Percentiles rank a stretch among this genome's conserved stretches.
phyloP scores from a whole-genome alignment of 2,797 vertebrate genomes.

The Erithacus rubecula region DNA sequence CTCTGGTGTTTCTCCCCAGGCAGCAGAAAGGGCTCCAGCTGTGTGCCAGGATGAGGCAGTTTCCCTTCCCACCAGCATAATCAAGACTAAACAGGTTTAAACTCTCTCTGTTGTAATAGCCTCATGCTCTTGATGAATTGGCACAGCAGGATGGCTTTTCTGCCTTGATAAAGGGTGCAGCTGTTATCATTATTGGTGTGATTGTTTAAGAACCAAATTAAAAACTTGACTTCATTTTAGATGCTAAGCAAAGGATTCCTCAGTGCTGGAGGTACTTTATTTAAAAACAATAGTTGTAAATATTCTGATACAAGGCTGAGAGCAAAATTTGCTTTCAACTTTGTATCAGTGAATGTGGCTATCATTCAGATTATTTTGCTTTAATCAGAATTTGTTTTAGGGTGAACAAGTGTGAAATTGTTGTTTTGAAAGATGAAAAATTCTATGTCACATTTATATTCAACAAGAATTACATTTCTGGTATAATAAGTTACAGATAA shows the following conservation, averaged over 20 bases:
- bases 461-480: background rate
- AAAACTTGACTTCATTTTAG: background rate
- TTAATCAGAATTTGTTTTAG: background rate
- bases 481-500: background rate
- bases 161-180: slow-evolving; percentile 23
- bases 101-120: background rate
- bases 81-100: slow-evolving; percentile 22
- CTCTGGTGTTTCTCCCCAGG: background rate
- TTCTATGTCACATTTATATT: background rate
- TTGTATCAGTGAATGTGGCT: background rate
- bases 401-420: background rate
- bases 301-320: background rate
- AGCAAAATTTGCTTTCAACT: background rate
- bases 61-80: background rate
- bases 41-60: background rate
- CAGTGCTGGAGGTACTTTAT: background rate
- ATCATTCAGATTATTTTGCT: background rate
- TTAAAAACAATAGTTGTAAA: background rate
- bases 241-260: background rate
- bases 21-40: background rate
- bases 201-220: slow-evolving; percentile 18
- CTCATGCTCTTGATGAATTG: slow-evolving; percentile 6
- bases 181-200: background rate
- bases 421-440: background rate
- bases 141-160: slow-evolving; percentile 2